Percentiles rank a stretch among this genome's conserved stretches.
phyloP scores from a whole-genome alignment of 2,113 vertebrate species.

The Elgaria multicarinata region DNA sequence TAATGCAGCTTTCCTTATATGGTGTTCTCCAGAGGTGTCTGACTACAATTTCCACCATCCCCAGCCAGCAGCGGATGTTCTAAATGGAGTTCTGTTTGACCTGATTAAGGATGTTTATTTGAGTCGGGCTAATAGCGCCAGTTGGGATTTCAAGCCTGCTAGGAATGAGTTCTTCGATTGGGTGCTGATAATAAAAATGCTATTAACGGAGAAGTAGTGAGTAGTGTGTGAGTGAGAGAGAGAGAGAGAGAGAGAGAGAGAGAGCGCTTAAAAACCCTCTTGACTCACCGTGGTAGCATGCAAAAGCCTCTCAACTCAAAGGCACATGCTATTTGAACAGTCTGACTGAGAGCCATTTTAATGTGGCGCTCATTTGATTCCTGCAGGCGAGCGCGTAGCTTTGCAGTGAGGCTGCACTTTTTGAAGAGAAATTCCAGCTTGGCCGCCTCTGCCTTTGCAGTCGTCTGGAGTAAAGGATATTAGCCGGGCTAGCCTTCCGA shows the following conservation, averaged over 20 bases:
- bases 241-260: background rate
- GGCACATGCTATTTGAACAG: background rate
- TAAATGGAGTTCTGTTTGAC: background rate
- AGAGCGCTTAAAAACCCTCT: background rate
- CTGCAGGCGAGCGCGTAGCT: rapidly evolving
- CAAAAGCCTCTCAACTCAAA: background rate
- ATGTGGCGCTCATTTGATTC: background rate
- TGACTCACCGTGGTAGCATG: background rate
- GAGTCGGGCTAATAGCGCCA: background rate
- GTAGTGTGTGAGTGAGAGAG: background rate
- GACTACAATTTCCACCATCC: background rate
- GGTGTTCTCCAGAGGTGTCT: background rate
- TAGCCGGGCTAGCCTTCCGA: slow-evolving; percentile 40
- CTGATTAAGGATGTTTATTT: slow-evolving; percentile 11
- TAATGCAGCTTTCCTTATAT: background rate
- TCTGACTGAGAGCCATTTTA: slow-evolving; percentile 12
- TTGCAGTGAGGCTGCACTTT: background rate
- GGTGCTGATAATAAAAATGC: background rate
- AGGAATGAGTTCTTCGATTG: background rate
- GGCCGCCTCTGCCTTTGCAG: background rate
- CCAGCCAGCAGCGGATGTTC: background rate
- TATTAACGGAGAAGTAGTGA: background rate
- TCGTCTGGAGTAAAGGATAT: slow-evolving; percentile 15
- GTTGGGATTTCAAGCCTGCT: slow-evolving; percentile 2
- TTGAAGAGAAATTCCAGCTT: background rate